Evolutionary conservation across 2,113 vertebrate species (phyloP).

Genomic region (Festucalex cinctus): DNA sequence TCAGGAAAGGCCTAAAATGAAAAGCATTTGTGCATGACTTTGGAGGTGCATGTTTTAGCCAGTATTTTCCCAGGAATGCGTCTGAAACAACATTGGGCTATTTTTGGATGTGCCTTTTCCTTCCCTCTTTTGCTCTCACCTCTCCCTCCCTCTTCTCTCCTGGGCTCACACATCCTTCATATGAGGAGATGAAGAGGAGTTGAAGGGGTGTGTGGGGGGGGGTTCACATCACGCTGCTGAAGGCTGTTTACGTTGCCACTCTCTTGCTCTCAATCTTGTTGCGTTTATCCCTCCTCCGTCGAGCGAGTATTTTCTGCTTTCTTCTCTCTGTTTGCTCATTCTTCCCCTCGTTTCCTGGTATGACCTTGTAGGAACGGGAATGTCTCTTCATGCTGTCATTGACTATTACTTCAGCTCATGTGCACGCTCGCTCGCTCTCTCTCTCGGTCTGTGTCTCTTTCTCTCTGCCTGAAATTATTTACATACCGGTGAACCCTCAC

Average conservation of each 20-base stretch:
- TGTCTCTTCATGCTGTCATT: constrained; percentile 64
- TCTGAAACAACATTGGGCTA: constrained; percentile 36
- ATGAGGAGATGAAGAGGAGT: constrained; percentile 26
- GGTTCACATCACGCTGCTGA: constrained; percentile 42
- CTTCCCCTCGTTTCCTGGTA: neutral
- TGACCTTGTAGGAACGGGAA: constrained; percentile 56
- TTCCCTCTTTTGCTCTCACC: constrained; percentile 24
- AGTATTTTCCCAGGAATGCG: constrained; percentile 24
- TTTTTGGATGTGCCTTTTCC: constrained; percentile 47
- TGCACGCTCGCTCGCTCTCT: constrained; percentile 41
- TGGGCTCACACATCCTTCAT: constrained; percentile 38
- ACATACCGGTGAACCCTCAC: constrained; percentile 29
- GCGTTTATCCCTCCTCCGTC: constrained; percentile 10
- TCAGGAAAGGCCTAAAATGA: no score
- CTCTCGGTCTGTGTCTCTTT: constrained; percentile 5
- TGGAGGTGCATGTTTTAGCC: neutral
- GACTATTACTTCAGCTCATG: constrained; percentile 63
- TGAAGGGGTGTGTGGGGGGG: constrained; percentile 24
- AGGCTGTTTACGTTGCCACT: constrained; percentile 34
- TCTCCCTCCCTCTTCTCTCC: constrained; percentile 26
- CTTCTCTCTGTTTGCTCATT: neutral
- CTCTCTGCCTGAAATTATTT: constrained; percentile 41
- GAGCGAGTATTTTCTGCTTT: neutral
- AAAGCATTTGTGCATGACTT: no score
- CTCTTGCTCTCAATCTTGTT: constrained; percentile 12